These are phyloP conservation scores for Cydia fagiglandana DNA, from an alignment of 1,140 invertebrate genomes.

Conservation along the genomic window DNA sequence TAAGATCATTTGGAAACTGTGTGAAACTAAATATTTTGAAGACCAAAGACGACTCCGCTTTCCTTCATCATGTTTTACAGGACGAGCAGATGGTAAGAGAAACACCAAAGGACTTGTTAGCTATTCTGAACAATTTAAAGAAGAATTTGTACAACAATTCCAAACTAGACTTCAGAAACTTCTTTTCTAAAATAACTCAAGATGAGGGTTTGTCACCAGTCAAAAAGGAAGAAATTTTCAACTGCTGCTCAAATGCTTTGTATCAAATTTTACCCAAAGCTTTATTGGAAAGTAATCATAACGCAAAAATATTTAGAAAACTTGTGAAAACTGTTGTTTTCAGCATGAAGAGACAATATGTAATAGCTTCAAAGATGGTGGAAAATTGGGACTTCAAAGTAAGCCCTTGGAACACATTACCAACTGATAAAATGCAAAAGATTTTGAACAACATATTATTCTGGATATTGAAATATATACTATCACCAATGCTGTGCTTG, in stretches of 20 bases:
- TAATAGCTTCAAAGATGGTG: slow-evolving; percentile 49
- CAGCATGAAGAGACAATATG: slow-evolving; percentile 68
- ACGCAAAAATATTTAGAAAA: slow-evolving; percentile 66
- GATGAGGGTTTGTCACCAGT: slow-evolving; percentile 40
- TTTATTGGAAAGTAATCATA: slow-evolving; percentile 62
- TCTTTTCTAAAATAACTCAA: slow-evolving; percentile 43
- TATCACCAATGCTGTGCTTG: slow-evolving; percentile 66
- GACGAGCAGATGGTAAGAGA: slow-evolving; percentile 47
- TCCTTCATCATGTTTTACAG: slow-evolving; percentile 50
- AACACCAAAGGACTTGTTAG: slow-evolving; percentile 42
- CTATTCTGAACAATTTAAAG: slow-evolving; percentile 47
- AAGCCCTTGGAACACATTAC: slow-evolving; percentile 50
- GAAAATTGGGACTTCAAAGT: slow-evolving; percentile 62
- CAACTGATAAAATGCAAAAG: slow-evolving; percentile 35
- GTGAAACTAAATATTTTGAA: slow-evolving; percentile 58
- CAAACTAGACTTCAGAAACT: slow-evolving; percentile 60
- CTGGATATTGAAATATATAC: slow-evolving; percentile 65
- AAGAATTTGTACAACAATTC: slow-evolving; percentile 51
- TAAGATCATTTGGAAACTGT: slow-evolving; percentile 61
- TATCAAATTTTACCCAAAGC: slow-evolving; percentile 56
- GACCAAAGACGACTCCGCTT: slow-evolving; percentile 44
- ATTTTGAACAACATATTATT: slow-evolving; percentile 52
- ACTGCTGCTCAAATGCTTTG: slow-evolving; percentile 46
- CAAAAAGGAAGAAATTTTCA: slow-evolving; percentile 53
- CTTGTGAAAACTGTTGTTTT: slow-evolving; percentile 55